A percentile compares a stretch with the other conserved stretches of the same genome.
These are phyloP conservation scores for Octodon degus DNA, from an alignment of 2,113 vertebrate species.

Conservation along the genomic window DNA sequence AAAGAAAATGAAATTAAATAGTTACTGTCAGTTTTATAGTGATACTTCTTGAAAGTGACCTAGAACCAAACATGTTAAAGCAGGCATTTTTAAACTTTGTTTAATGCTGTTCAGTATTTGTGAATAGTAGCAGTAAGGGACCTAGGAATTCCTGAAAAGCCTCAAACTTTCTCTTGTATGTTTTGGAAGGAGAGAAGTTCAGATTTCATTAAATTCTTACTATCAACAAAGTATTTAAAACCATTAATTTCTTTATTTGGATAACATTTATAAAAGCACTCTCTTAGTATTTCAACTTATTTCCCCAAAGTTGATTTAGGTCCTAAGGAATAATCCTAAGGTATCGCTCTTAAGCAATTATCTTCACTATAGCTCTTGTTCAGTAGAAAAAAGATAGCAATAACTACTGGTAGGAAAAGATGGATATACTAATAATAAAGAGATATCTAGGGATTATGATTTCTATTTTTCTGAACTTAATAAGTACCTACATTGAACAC, in stretches of 20 bases:
- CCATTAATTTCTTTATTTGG: background rate
- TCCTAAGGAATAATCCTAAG: background rate
- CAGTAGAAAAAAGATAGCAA: background rate
- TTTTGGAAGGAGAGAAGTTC: background rate
- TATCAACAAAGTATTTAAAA: constrained; percentile 19
- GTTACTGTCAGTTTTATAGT: background rate
- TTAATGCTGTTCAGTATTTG: background rate
- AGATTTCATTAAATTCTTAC: background rate
- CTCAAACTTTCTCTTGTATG: background rate
- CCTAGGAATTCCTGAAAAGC: background rate
- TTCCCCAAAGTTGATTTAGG: background rate
- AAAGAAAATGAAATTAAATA: background rate
- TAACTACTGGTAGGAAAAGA: background rate
- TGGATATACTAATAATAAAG: background rate
- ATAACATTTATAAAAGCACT: background rate
- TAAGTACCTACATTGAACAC: background rate
- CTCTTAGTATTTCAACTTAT: background rate
- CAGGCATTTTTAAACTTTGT: background rate
- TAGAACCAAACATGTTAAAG: background rate
- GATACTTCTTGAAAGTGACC: background rate
- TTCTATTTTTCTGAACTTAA: background rate
- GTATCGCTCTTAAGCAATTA: background rate
- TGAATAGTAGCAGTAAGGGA: background rate
- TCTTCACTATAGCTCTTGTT: background rate
- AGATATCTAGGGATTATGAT: background rate